Evolutionary conservation across 1,140 invertebrate species (phyloP).

Genomic region (Euglossa dilemma): DNA sequence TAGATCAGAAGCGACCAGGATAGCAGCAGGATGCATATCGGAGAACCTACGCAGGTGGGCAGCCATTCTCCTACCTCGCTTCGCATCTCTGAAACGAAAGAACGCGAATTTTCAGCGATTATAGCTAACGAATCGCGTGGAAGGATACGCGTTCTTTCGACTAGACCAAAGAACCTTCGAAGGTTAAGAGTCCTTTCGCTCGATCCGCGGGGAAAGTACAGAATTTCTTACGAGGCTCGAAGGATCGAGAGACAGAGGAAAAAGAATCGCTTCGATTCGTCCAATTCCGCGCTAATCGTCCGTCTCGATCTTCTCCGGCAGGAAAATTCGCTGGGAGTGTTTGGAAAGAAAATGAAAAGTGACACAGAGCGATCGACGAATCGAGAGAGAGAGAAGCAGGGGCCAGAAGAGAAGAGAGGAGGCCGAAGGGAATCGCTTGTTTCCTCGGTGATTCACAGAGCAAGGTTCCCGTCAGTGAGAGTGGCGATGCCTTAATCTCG

Average conservation of each 20-base stretch:
- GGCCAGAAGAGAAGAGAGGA: not conserved
- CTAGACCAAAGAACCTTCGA: not conserved
- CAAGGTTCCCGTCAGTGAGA: conserved; percentile 50
- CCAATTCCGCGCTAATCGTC: conserved; percentile 6
- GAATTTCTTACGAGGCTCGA: not conserved
- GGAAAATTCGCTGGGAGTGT: not conserved
- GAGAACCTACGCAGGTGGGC: conserved; percentile 82
- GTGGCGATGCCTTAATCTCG: conserved; percentile 61
- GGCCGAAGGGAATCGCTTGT: not conserved
- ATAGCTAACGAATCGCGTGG: no score
- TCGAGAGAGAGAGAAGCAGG: not conserved
- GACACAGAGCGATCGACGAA: no score
- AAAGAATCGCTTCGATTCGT: not conserved
- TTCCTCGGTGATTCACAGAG: not conserved
- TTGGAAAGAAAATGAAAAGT: not conserved
- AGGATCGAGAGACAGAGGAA: not conserved
- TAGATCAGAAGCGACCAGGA: conserved; percentile 82
- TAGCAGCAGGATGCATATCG: conserved; percentile 81
- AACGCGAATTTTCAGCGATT: no score
- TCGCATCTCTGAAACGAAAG: conserved; percentile 76
- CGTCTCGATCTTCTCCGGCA: not conserved
- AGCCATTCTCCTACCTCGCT: conserved; percentile 82
- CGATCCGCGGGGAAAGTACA: not conserved
- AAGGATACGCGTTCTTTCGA: no score
- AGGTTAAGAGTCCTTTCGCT: not conserved